Base-by-base conservation (phyloP, 2,797 vertebrate species). In the Tangara arthus region DNA sequence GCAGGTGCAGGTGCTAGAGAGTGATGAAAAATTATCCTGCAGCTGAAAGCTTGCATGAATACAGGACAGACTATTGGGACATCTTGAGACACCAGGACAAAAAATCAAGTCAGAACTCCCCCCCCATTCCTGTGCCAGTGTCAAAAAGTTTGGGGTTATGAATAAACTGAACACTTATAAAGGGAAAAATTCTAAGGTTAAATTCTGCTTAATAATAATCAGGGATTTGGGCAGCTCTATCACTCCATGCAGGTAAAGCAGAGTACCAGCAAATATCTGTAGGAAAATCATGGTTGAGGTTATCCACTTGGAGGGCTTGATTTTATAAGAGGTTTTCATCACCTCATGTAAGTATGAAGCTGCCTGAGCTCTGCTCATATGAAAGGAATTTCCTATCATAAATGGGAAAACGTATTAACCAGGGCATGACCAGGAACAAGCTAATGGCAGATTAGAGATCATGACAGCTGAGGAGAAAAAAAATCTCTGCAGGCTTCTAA, bases 291-390 rank as follows among this genome's bases (percentile, higher is more conserved):
- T 17, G 34, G 55, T 2, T 78, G 61, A 87, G 47, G 50, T 92
- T 87, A 89, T 79, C 34, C 56, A 60, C 60, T 78, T 60, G 27
- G 61, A 95, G 60, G 34, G 5, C 41, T 89, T 95, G 81, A 92
- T 91, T 97, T 94, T 86, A 23, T 85, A 92, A 94, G 92, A 94
- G 90, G 82, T 93, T 94, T 97, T 68, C 56, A 94, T 94, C 93
- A 83, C 63, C 65, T 93, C 28, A 3, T 57, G 55, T 76, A 73
- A 79, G 39, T 28, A 64, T 85, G 77, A 80, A 92, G 57, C 34
- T 76, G 57, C 47, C 56, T 13, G 39, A 93, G 42, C 75, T 95
- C 56, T 82, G 52, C 37, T 93, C 39, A 66, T n/a, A 59, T 50
- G 76, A 91, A 87, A 73, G 55, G 49, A 84, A 78, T 93, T 91